Evolutionary conservation across 2,888 invertebrate genomes (phyloP).

Genomic region (Atethmia centrago): DNA sequence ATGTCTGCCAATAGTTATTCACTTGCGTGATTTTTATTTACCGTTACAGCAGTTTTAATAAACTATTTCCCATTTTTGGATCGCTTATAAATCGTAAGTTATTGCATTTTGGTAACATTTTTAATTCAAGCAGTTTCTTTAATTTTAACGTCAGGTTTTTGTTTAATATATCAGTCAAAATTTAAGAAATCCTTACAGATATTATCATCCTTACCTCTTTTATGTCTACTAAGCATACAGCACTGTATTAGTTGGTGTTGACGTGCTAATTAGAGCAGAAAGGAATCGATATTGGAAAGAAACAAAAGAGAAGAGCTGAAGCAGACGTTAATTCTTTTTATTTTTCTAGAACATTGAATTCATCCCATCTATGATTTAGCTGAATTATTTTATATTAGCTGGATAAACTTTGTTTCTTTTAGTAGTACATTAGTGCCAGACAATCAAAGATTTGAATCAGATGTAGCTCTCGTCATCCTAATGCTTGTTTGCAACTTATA

Average conservation of each 20-base stretch:
- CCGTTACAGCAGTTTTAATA: conserved; percentile 27
- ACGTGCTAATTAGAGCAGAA: conserved; percentile 21
- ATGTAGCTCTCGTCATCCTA: not conserved
- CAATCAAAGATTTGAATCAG: not conserved
- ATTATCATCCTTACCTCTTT: not conserved
- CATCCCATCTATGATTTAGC: not conserved
- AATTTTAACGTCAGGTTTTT: not conserved
- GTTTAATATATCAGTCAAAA: not conserved
- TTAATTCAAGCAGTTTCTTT: not conserved
- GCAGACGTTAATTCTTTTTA: not conserved
- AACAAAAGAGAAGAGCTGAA: conserved; percentile 8
- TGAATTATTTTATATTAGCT: not conserved
- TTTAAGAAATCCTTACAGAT: not conserved
- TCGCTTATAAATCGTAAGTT: conserved; percentile 10
- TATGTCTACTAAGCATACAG: not conserved
- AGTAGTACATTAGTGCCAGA: not conserved
- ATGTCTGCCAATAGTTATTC: conserved; percentile 37
- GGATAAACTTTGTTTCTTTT: not conserved
- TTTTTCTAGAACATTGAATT: conserved; percentile 5
- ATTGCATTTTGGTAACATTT: not conserved
- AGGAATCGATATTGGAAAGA: conserved; percentile 15
- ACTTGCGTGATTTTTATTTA: conserved; percentile 46
- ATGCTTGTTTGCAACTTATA: not conserved
- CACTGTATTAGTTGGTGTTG: conserved; percentile 14
- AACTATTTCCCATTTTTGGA: conserved; percentile 15